These are phyloP conservation scores for Pipistrellus pygmaeus DNA, from an alignment of 2,797 vertebrate genomes.

Conservation along the genomic window DNA sequence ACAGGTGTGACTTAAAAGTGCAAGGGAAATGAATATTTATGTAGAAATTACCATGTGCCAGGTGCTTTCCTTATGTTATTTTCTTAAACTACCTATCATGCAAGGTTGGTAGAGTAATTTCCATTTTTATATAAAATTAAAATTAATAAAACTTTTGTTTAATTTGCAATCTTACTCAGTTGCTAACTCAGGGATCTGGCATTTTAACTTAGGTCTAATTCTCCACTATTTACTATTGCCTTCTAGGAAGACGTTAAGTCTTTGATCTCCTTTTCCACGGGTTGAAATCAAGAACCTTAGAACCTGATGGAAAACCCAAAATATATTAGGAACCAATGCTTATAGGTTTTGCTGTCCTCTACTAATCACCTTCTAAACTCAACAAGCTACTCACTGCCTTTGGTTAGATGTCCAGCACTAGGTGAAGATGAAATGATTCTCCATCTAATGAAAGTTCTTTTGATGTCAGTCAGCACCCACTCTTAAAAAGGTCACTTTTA, in stretches of 20 bases:
- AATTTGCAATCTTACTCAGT: neutral
- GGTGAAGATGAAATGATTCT: neutral
- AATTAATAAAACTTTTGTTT: neutral
- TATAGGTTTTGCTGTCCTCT: neutral
- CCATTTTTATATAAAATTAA: neutral
- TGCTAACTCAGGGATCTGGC: neutral
- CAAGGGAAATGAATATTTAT: neutral
- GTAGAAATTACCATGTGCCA: neutral
- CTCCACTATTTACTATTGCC: neutral
- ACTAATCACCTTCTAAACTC: neutral
- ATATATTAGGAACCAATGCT: neutral
- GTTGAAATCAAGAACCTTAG: neutral
- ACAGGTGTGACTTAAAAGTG: neutral
- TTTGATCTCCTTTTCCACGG: neutral
- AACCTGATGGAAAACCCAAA: neutral
- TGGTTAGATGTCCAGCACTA: neutral
- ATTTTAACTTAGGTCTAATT: neutral
- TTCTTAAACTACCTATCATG: neutral
- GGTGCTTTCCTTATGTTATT: neutral
- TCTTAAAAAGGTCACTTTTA: conserved; percentile 64
- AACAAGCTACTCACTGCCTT: conserved; percentile 18
- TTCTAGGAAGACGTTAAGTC: neutral
- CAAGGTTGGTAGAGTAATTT: neutral
- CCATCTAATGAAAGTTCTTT: conserved; percentile 53
- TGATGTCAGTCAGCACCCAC: neutral